Base-by-base conservation (phyloP, 2,797 vertebrate genomes). In the Bufotes viridis region DNA sequence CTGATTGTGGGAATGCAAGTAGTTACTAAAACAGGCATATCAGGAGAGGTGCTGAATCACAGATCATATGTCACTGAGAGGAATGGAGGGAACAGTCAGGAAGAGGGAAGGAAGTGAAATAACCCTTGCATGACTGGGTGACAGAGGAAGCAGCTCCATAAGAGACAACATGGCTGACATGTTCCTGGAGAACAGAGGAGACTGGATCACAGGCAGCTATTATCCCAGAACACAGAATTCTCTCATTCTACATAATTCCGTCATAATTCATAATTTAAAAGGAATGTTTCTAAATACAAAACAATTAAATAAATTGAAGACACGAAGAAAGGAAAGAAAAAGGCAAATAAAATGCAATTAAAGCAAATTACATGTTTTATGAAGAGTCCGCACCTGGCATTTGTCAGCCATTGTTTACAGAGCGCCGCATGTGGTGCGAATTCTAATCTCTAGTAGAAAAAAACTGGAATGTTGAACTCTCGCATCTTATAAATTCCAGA, bases 291-390 rank as follows among this genome's bases (percentile, higher is more conserved):
- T 55, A 78, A 82, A 58, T 70, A 53, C 34, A 63, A 76, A 57
- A 75, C 51, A 87, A 87, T 87, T 87, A 87, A 67, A 83, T 81
- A 26, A 78, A 78, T 34, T 87, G 42, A 49, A 26, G 58, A 57
- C n/a, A 53, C 55, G 15, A 58, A 81, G 34, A n/a, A 82, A 24
- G n/a, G 9, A 0, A 82, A 76, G 11, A 82, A 29, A 79, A 80
- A 0, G 24, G 26, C 34, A 82, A 60, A 75, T 65, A 61, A 67
- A 81, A 74, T 8, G 60, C 51, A 69, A 86, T 86, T 79, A 80
- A 42, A 72, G 12, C 22, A 70, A 82, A 82, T 76, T 82, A 29
- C 60, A 67, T 55, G 74, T 55, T 82, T 76, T 87, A 15, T 58
- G 24, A 65, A 78, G 84, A 60, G 57, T 22, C 20, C 29, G 29